Evolutionary conservation across 2,113 vertebrate genomes (phyloP).

Genomic region (Diphyllodes magnificus): DNA sequence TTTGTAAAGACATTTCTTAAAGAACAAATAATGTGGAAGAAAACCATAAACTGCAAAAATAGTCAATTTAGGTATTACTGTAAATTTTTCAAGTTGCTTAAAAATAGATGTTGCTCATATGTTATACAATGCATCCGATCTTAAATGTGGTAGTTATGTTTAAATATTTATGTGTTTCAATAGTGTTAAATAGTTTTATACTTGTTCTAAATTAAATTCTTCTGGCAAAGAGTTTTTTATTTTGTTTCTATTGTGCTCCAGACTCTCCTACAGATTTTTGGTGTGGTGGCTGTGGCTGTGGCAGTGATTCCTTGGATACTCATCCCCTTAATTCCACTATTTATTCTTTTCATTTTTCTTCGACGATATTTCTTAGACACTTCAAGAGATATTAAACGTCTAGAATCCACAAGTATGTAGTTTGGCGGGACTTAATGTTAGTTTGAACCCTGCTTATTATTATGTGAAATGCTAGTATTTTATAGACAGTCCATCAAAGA

Average conservation of each 20-base stretch:
- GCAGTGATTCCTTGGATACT: slow-evolving; percentile 86
- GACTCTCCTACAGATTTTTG: slow-evolving; percentile 82
- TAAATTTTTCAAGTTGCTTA: neutral
- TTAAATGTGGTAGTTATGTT: slow-evolving; percentile 2
- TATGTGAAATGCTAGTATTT: neutral
- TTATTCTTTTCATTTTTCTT: slow-evolving; percentile 81
- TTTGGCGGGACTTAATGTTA: neutral
- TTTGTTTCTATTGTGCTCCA: slow-evolving; percentile 66
- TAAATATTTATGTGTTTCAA: slow-evolving; percentile 12
- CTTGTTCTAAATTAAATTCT: slow-evolving; percentile 31
- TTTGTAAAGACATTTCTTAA: neutral
- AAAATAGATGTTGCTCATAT: neutral
- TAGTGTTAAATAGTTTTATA: slow-evolving; percentile 14
- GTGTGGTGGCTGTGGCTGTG: slow-evolving; percentile 82
- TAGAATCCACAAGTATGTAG: slow-evolving; percentile 86
- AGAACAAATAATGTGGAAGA: neutral
- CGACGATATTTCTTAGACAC: slow-evolving; percentile 86
- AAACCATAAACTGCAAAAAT: neutral
- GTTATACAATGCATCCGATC: neutral
- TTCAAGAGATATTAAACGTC: slow-evolving; percentile 86
- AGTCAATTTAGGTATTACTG: neutral
- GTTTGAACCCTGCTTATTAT: neutral
- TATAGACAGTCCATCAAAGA: neutral
- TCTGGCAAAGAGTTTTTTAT: neutral
- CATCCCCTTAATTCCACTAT: slow-evolving; percentile 80